Percentiles rank a stretch among this genome's conserved stretches.
Conservation (phyloP, 2,888 invertebrate genomes). For the Troides oblongomaculatus region DNA sequence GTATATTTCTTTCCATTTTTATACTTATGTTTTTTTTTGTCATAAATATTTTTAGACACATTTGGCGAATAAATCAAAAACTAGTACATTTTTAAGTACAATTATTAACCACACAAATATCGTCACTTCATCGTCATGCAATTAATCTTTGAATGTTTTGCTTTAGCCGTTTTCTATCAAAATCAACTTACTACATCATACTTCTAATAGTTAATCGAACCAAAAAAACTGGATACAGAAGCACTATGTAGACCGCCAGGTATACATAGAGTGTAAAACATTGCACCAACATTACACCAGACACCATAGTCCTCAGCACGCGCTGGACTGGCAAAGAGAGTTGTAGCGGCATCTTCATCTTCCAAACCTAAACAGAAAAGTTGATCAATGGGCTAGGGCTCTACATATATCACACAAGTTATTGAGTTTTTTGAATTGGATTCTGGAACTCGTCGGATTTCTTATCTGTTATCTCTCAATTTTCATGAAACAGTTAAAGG, state of each 20-base stretch:
- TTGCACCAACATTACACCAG: conserved; percentile 73
- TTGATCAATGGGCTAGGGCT: not conserved
- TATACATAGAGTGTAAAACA: conserved; percentile 79
- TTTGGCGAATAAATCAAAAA: too few species aligned
- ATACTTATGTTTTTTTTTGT: too few species aligned
- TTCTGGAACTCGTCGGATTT: too few species aligned
- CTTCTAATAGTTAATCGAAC: conserved; percentile 45
- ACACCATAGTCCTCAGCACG: conserved; percentile 72
- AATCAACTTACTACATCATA: conserved; percentile 2
- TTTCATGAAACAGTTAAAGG: too few species aligned
- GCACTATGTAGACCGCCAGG: conserved; percentile 76
- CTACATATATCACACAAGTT: not conserved
- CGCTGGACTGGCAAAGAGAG: conserved; percentile 65
- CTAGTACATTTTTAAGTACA: too few species aligned
- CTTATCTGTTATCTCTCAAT: too few species aligned
- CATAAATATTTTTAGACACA: too few species aligned
- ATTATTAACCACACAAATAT: too few species aligned
- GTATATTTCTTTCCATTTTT: too few species aligned
- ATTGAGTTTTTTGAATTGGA: not conserved
- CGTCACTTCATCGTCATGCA: too few species aligned
- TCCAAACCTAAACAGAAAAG: conserved; percentile 66
- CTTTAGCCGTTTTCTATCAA: not conserved
- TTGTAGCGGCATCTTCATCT: conserved; percentile 68
- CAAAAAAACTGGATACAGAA: conserved; percentile 78
- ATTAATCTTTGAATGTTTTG: not conserved